These are phyloP conservation scores for Alviniconcha strummeri DNA, from an alignment of 2,888 invertebrate genomes.

Conservation along the genomic window DNA sequence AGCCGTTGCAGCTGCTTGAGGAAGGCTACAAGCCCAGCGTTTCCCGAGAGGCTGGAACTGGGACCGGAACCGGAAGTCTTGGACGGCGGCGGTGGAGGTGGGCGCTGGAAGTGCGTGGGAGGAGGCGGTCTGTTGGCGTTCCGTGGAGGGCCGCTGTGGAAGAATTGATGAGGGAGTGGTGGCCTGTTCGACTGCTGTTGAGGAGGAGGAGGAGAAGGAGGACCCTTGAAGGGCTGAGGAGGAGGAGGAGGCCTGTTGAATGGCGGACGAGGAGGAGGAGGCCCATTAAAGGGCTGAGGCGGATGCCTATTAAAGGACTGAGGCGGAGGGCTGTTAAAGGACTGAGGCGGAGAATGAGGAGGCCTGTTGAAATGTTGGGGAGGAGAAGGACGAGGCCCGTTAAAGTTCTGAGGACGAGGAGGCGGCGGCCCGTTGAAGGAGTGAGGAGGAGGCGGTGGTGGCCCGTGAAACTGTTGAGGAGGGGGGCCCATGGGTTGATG, in stretches of 20 bases:
- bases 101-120: not conserved
- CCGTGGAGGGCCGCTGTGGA: not conserved
- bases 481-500: not conserved
- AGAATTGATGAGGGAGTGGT: not conserved
- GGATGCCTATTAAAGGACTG: not conserved
- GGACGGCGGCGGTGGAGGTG: not conserved
- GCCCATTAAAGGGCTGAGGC: not conserved
- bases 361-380: not conserved
- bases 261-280: not conserved
- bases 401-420: not conserved
- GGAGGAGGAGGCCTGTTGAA: not conserved
- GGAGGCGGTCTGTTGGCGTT: not conserved
- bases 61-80: not conserved
- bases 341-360: not conserved
- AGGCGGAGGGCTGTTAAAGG: not conserved
- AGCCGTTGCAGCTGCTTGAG: not conserved
- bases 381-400: not conserved
- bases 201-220: not conserved
- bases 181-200: not conserved
- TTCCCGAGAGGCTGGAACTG: not conserved
- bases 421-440: not conserved
- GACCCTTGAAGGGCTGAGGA: not conserved
- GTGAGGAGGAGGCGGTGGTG: not conserved
- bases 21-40: not conserved
- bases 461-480: not conserved